Conservation (phyloP, 1,140 invertebrate species). For the Condylostylus longicornis region DNA sequence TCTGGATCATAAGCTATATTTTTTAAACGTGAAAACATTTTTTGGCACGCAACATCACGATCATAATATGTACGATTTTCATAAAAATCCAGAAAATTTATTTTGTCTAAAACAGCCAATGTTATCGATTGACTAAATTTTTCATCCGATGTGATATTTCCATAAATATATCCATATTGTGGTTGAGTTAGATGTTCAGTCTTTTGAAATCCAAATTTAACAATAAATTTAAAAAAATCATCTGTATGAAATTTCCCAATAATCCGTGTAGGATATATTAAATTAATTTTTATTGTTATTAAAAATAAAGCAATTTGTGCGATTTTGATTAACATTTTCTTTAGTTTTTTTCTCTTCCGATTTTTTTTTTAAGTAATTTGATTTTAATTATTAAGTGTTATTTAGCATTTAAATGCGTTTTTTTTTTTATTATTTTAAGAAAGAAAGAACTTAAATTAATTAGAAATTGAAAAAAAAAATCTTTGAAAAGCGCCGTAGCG, state of each 20-base stretch:
- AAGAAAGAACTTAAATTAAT: too few relatives aligned
- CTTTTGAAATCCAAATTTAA: conserved; percentile 94
- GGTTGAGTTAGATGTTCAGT: conserved; percentile 68
- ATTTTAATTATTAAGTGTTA: too few relatives aligned
- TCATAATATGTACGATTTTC: conserved; percentile 40
- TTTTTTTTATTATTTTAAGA: too few relatives aligned
- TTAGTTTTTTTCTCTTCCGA: too few relatives aligned
- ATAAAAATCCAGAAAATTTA: conserved; percentile 79
- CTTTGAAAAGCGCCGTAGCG: too few relatives aligned
- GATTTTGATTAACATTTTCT: too few relatives aligned
- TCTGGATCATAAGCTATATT: conserved; percentile 66
- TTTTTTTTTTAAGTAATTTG: too few relatives aligned
- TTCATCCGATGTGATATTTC: conserved; percentile 68
- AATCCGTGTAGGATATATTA: conserved; percentile 25
- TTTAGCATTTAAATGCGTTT: too few relatives aligned
- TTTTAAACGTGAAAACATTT: conserved; percentile 75
- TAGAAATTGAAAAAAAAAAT: too few relatives aligned
- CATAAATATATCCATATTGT: conserved; percentile 85
- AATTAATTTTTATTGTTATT: too few relatives aligned
- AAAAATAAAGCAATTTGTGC: too few relatives aligned
- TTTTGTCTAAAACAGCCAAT: conserved; percentile 71
- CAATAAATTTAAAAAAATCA: conserved; percentile 79
- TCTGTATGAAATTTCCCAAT: conserved; percentile 46
- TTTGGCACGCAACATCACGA: conserved; percentile 48
- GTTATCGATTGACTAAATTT: conserved; percentile 54